These are phyloP conservation scores for Ctenoplectra terminalis DNA, from an alignment of 1,140 invertebrate species.

Conservation along the genomic window DNA sequence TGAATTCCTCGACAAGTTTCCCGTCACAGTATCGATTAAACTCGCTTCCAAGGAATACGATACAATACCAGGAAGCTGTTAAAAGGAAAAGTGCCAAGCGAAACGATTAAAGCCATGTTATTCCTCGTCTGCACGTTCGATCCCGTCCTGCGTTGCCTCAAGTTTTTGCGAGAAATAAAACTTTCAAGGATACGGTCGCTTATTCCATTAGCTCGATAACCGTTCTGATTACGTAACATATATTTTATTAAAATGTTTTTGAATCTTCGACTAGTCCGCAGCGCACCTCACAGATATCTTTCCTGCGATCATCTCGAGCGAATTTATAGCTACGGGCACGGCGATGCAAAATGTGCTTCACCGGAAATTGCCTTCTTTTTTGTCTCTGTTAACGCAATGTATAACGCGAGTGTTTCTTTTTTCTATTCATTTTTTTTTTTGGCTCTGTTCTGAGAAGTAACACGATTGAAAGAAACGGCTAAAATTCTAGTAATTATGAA, in stretches of 20 bases:
- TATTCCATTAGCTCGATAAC: conserved; percentile 28
- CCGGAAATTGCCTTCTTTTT: neutral
- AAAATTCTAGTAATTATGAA: too few species aligned
- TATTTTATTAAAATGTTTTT: conserved; percentile 37
- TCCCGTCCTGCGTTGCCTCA: neutral
- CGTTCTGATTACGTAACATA: neutral
- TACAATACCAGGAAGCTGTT: neutral
- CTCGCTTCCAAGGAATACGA: conserved; percentile 42
- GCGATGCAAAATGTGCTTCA: neutral
- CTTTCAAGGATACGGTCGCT: conserved; percentile 19
- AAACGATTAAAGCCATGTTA: conserved; percentile 25
- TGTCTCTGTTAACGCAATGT: neutral
- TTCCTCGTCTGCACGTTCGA: neutral
- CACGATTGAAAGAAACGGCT: too few species aligned
- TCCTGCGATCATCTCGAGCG: neutral
- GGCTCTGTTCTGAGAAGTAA: too few species aligned
- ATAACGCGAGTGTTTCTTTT: neutral
- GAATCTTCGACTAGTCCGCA: conserved; percentile 8
- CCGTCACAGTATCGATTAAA: conserved; percentile 47
- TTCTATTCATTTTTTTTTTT: too few species aligned
- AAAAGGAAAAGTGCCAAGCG: conserved; percentile 19
- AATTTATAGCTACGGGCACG: conserved; percentile 25
- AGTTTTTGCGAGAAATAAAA: conserved; percentile 27
- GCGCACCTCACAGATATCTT: neutral
- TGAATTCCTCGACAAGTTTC: conserved; percentile 36